Base-by-base conservation (phyloP, 2,888 invertebrate species). In the Osmoderma eremita region DNA sequence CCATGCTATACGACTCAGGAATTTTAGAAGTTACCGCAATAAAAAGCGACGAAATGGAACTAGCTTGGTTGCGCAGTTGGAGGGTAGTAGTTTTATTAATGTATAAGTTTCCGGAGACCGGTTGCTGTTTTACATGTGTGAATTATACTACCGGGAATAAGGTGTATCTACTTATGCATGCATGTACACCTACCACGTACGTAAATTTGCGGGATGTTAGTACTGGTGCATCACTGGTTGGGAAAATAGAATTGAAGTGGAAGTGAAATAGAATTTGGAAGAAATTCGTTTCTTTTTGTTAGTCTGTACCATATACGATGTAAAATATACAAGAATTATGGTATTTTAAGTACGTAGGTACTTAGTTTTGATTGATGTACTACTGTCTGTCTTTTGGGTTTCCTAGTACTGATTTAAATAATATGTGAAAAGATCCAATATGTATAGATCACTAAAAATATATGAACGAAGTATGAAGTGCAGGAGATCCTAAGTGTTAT, bases 1-100 rank as follows among this genome's bases (percentile, higher is more conserved):
- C 38, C 12, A 15, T n/a, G 13, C 18, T 13, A 45, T 48, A 17
- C 36, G 38, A 22, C 22, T n/a, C 8, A 13, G 42, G 15, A 42
- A 42, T n/a, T 42, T 42, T n/a, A 50, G 20, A 22, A 50, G 13
- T 50, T 50, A 3, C 13, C 22, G 22, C 13, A 13, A 50, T 15
- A 50, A 50, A 50, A 50, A n/a, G 0, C 50, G 24, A 50, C 13
- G n/a, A 50, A 50, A 50, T 50, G 24, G 24, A 42, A 42, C 17
- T 15, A 42, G 10, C 15, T 5, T n/a, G 15, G 50, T 24, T 50
- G 24, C 22, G 13, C 2, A 24, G 50, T 13, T 50, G n/a, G 4
- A 24, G 20, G 6, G 42, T 42, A 12, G 42, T 42, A 12, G 42
- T 42, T 42, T 42, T 42, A 42, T 42, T 42, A 42, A 42, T 42